Conservation (phyloP, 92 coral and sea anemone genomes). For the Porites lobata region DNA sequence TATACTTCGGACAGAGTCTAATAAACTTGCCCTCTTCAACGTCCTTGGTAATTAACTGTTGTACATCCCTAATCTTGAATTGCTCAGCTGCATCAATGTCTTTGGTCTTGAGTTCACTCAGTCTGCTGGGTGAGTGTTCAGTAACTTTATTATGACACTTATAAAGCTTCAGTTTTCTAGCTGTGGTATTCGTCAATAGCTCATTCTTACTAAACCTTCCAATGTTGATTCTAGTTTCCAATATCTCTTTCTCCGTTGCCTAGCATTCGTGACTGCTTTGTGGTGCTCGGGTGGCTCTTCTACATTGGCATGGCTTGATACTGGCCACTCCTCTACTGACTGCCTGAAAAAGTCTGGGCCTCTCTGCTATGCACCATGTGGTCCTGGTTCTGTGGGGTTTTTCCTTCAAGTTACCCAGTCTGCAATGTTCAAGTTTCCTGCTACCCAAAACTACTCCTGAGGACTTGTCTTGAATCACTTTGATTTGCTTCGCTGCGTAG, state of each 20-base stretch:
- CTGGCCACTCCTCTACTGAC: conserved; percentile 33
- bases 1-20: conserved; percentile 48
- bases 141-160: conserved; percentile 10
- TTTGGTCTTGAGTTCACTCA: not conserved
- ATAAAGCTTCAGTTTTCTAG: conserved; percentile 50
- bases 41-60: conserved; percentile 32
- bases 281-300: conserved; percentile 21
- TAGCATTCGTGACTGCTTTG: conserved; percentile 5
- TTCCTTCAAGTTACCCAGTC: conserved; percentile 23
- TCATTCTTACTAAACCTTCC: conserved; percentile 27
- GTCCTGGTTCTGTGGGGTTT: conserved; percentile 6
- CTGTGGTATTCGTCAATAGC: conserved; percentile 48
- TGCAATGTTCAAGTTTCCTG: conserved; percentile 55
- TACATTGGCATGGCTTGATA: conserved; percentile 20
- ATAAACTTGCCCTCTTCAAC: conserved; percentile 37
- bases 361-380: conserved; percentile 3
- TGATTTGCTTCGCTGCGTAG: conserved; percentile 59
- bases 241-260: conserved; percentile 1
- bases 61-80: conserved; percentile 22
- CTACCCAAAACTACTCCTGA: conserved; percentile 62
- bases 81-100: conserved; percentile 21
- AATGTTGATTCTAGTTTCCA: conserved; percentile 41
- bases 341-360: conserved; percentile 28
- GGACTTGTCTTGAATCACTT: conserved; percentile 62
- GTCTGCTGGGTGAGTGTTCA: not conserved